Base-by-base conservation (phyloP, 2,113 vertebrate species). In the Beaufortia kweichowensis region DNA sequence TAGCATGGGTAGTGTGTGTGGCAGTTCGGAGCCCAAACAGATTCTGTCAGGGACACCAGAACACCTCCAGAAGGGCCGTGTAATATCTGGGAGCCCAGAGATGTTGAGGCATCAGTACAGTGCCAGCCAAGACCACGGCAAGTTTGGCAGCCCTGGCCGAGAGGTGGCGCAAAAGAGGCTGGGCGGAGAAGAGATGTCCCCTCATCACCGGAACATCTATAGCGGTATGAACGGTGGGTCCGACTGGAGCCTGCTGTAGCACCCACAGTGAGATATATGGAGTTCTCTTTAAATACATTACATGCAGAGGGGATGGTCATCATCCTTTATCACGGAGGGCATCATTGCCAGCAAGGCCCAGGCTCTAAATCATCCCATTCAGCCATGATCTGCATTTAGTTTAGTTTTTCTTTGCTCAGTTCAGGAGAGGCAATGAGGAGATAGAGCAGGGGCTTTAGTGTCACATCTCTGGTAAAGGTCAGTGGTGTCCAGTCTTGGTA, bases 171-270 rank as follows among this genome's bases (percentile, higher is more conserved):
- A 95, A 66, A 92, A 94, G 83, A 92, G 94, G 88, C 88, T 90
- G 77, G 88, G 86, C 3, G 92, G 91, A 19, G 95, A 96, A n/a
- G 93, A 96, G 28, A 48, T 85, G 60, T 85, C 90, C 29, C 88
- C 93, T 50, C 94, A 94, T 87, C 95, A 94, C 84, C 90, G 93
- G 80, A 92, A 87, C 83, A 90, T 95, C 86, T 96, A 96, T 92
- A 94, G 93, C 84, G 94, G 94, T 91, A 95, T 94, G 94, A 92
- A 93, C 72, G 92, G 91, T 94, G 89, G 91, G 90, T 92, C 77
- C 73, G 79, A 82, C 80, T 86, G 83, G 85, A 89, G 86, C 82
- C 83, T 85, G 79, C 82, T 84, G n/a, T 84, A 84, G 75, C 77
- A 80, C 46, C 77, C 35, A 74, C 60, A 72, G 14, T 68, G 55